Percentiles rank a stretch among this genome's conserved stretches.
Conservation (phyloP, 1,140 invertebrate genomes). For the Anadara kagoshimensis region DNA sequence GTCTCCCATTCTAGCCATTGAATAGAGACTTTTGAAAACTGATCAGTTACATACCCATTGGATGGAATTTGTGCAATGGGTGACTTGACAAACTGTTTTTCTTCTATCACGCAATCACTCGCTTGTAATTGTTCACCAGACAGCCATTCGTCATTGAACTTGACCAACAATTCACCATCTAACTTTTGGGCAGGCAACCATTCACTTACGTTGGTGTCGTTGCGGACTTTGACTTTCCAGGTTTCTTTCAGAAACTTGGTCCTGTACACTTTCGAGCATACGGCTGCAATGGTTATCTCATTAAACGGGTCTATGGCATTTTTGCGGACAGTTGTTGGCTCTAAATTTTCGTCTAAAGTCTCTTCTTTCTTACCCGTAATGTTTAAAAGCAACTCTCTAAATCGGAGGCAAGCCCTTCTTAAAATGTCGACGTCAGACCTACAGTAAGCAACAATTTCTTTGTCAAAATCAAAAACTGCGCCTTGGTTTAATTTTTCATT, state of each 20-base stretch:
- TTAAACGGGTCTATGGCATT: too few relatives aligned
- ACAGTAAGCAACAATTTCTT: slow-evolving; percentile 36
- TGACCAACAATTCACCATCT: background rate
- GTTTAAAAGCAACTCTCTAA: background rate
- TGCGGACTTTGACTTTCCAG: background rate
- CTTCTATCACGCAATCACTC: background rate
- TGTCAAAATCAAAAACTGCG: background rate
- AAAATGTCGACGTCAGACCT: slow-evolving; percentile 42
- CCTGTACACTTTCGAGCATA: slow-evolving; percentile 5
- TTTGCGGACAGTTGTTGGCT: too few relatives aligned
- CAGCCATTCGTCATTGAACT: background rate
- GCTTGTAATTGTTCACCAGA: background rate
- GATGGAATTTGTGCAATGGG: slow-evolving; percentile 24
- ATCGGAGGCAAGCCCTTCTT: slow-evolving; percentile 26
- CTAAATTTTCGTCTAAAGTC: too few relatives aligned
- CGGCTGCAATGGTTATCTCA: slow-evolving; percentile 9
- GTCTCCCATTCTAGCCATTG: slow-evolving; percentile 25
- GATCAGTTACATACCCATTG: slow-evolving; percentile 30
- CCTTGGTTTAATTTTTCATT: background rate
- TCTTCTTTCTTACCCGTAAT: background rate
- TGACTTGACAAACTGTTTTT: slow-evolving; percentile 16
- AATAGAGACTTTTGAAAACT: slow-evolving; percentile 26
- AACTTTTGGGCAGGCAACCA: slow-evolving; percentile 4
- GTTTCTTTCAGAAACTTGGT: slow-evolving; percentile 4
- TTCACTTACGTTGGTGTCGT: background rate